Evolutionary conservation across 30 jellyfish, hydroid and myxozoan genomes (phyloP), one percentile per base, ranked within the genome.

Genomic region (Chironex yamaguchii): DNA sequence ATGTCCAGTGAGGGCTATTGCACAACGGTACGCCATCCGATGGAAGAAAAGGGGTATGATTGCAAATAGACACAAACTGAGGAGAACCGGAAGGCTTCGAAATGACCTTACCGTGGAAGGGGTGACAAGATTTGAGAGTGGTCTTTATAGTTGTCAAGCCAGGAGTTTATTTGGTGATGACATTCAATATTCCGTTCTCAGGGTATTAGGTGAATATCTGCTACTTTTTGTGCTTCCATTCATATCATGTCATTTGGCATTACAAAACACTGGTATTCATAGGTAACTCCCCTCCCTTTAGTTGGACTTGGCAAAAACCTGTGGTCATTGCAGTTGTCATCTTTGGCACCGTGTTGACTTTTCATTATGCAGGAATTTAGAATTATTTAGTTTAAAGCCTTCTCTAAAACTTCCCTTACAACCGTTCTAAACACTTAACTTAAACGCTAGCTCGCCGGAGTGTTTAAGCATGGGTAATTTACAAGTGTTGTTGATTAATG

Each of bases 1-100:
- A 23, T 91, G 98, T 49, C 91, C 91, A 1, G 96, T 91, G 62
- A 88, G 80, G 28, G 82, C 89, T 1, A 77, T 71, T 22, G 90
- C 91, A 0, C 69, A 29, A 76, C 49, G 89, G 6, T 50, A 28
- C 24, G 29, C 84, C 12, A 87, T 91, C 34, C 36, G 79, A 1
- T 91, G 98, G 98, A 69, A 71, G 1, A 68, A 54, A 11, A 20
- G 48, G 31, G 90, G 85, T 34, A 86, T 67, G 0, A 25, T 21
- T 14, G 26, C 87, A 23, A 74, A 80, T 0, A 28, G n/a, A 42
- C 86, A 86, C 30, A 86, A 73, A 12, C 9, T 42, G 9, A 76
- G 90, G 4, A 62, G 90, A 67, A 34, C 29, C 54, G 96, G 96
- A 1, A 53, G 24, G 34, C 67, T 62, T 25, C 86, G 81, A 2